phyloP scores from a whole-genome alignment of 2,113 vertebrate genomes.

The Lamprotornis superbus region DNA sequence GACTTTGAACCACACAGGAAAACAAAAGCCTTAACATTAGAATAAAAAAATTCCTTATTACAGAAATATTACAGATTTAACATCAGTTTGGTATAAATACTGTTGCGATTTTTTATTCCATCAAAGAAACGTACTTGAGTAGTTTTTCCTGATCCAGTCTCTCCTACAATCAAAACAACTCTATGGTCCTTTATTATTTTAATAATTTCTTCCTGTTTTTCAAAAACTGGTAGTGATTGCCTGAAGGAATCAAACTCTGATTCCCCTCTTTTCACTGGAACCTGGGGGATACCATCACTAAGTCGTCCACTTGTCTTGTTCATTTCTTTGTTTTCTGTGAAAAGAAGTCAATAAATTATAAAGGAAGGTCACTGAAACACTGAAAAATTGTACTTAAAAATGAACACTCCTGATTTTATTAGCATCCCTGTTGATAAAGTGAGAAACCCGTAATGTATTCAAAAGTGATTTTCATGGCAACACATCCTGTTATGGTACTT shows the following conservation, averaged over 20 bases:
- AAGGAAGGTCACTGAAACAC: background rate
- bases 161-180: conserved; percentile 90
- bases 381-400: background rate
- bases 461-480: background rate
- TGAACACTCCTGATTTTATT: background rate
- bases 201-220: conserved; percentile 87
- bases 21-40: background rate
- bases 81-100: background rate
- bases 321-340: conserved; percentile 76
- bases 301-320: conserved; percentile 83
- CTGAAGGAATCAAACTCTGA: conserved; percentile 89
- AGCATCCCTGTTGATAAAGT: background rate
- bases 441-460: background rate
- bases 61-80: background rate
- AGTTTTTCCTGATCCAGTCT: conserved; percentile 97
- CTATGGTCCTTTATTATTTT: conserved; percentile 85
- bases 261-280: conserved; percentile 81
- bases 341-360: background rate
- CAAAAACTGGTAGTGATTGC: conserved; percentile 83
- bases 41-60: background rate
- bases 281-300: conserved; percentile 85
- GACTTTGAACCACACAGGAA: background rate
- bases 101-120: background rate
- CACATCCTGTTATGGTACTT: rapidly evolving
- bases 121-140: conserved; percentile 84